Evolutionary conservation across 1,140 invertebrate species (phyloP), one percentile per base, ranked within the genome.

Genomic region (Ips typographus): DNA sequence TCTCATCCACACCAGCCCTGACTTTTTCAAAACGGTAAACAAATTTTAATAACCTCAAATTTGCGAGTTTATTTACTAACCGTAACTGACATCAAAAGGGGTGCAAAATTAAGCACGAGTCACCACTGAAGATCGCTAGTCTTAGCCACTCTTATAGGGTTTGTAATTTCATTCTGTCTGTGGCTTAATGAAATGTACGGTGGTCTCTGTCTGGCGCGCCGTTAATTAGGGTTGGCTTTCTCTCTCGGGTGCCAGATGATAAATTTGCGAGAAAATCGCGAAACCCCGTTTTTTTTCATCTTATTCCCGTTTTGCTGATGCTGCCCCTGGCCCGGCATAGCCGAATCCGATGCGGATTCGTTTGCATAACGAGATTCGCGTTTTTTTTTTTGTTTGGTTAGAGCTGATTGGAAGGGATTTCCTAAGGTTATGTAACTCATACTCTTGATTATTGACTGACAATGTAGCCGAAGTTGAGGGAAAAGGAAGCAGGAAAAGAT

Each of bases 111-210:
- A 22, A 49, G 44, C 3, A 68, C 68, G 68, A 60, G 61, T 36
- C 70, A 7, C 65, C 65, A 61, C 72, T 72, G 62, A 56, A 61
- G 43, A 57, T 68, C 72, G 58, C 74, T 60, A 70, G 71, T 76
- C 75, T 77, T 77, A 75, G 73, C 75, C 73, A 62, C 74, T 78
- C 77, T 77, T 76, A 75, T 73, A 71, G 75, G 75, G 77, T 78
- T 76, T 79, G 78, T 80, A 80, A 80, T 80, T 80, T 80, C 78
- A 79, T 78, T 80, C 78, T 78, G 74, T 77, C 74, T 76, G 76
- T 74, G 70, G 72, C 78, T 80, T 80, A 80, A 80, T 80, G 77
- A 79, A 78, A 79, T 77, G 75, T 78, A 75, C 69, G 72, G 75
- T 74, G 70, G 66, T 76, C 75, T 77, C 74, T 64, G 69, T 77